A percentile compares a stretch with the other conserved stretches of the same genome.
Evolutionary conservation across 1,140 invertebrate genomes (phyloP).

Genomic region (Hesperophylax magnus): DNA sequence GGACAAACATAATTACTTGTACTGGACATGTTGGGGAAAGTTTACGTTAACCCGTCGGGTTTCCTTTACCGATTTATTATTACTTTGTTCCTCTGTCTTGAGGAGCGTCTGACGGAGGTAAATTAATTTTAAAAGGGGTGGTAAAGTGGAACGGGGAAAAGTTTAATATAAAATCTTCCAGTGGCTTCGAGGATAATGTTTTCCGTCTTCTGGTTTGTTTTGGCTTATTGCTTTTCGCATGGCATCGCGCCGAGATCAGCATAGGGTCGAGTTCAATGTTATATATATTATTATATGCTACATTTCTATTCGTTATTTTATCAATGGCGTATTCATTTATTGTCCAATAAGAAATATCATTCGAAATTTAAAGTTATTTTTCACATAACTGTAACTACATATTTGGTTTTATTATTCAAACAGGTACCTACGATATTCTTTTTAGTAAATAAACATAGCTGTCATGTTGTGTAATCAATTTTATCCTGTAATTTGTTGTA

Average conservation of each 20-base stretch:
- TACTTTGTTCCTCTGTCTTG: slow-evolving; percentile 34
- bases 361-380: neutral
- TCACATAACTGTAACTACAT: neutral
- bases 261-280: neutral
- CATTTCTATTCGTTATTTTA: too few species aligned
- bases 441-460: neutral
- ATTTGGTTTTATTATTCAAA: neutral
- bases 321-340: neutral
- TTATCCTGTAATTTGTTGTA: too few species aligned
- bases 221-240: too few species aligned
- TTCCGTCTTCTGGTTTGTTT: slow-evolving; percentile 3
- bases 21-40: slow-evolving; percentile 13
- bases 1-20: slow-evolving; percentile 30
- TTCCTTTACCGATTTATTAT: slow-evolving; percentile 39
- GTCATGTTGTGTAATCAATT: too few species aligned
- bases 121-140: slow-evolving; percentile 31
- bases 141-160: slow-evolving; percentile 13
- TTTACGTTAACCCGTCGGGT: slow-evolving; percentile 15
- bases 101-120: slow-evolving; percentile 31
- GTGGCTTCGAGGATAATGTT: slow-evolving; percentile 6
- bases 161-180: slow-evolving; percentile 35
- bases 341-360: neutral
- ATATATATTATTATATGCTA: too few species aligned
- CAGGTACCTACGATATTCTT: neutral
- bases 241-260: too few species aligned